Base-by-base conservation (phyloP, 2,888 invertebrate genomes). In the Scotopteryx bipunctaria region DNA sequence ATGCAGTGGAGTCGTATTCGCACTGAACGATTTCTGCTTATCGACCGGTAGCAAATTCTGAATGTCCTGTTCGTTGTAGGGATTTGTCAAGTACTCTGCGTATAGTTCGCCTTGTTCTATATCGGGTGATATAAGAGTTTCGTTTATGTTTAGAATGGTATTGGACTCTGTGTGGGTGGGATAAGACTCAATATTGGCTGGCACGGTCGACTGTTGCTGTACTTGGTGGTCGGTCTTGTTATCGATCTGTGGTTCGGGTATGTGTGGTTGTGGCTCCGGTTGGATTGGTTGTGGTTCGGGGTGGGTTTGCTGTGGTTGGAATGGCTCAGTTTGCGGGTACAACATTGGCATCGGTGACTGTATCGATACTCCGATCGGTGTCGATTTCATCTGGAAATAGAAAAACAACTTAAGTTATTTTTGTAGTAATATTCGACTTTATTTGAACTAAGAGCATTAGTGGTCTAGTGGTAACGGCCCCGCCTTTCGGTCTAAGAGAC, bases 361-460 rank as follows among this genome's bases (percentile, higher is more conserved):
- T 37, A 89, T 77, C 23, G 89, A 79, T 68, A 90, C 83, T 11
- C 92, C 92, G 43, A 93, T 93, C 0, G 93, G 92, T 14, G 93
- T 93, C 8, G 93, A 93, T 52, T 93, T 92, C 92, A 93, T 92
- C 93, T 93, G 88, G 0, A 86, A 86, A 49, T n/a, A n/a, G n/a
- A n/a, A n/a, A n/a, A n/a, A n/a, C n/a, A n/a, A n/a, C n/a, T n/a
- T n/a, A n/a, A n/a, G n/a, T n/a, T n/a, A n/a, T n/a, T n/a, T n/a
- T n/a, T n/a, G n/a, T n/a, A n/a, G n/a, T n/a, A n/a, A n/a, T n/a
- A n/a, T n/a, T n/a, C n/a, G n/a, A n/a, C n/a, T n/a, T n/a, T n/a
- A n/a, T n/a, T n/a, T n/a, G n/a, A n/a, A n/a, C n/a, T n/a, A n/a
- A n/a, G n/a, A n/a, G n/a, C n/a, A n/a, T n/a, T n/a, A n/a, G n/a